These are phyloP conservation scores for Ornithorhynchus anatinus DNA, from an alignment of 2,113 vertebrate species.

Conservation along the genomic window DNA sequence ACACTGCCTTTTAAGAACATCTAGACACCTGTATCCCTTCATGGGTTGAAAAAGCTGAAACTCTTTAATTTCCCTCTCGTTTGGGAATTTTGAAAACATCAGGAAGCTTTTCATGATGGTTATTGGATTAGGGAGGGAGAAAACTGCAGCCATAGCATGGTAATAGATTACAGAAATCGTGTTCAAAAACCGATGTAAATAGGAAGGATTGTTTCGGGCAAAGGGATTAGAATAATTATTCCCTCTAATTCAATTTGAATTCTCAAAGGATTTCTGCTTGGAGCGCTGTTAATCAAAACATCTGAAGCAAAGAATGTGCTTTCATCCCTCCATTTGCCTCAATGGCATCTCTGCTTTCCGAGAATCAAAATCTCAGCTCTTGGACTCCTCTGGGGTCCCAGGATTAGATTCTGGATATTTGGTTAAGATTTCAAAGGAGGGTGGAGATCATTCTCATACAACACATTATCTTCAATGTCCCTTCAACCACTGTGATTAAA, in stretches of 20 bases:
- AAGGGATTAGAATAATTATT: constrained; percentile 31
- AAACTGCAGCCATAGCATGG: neutral
- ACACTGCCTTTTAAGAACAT: neutral
- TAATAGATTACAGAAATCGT: constrained; percentile 35
- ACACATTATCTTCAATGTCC: neutral
- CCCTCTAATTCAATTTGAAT: constrained; percentile 46
- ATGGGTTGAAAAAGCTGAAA: neutral
- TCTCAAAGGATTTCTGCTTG: constrained; percentile 19
- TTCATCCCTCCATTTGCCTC: constrained; percentile 28
- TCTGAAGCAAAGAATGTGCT: constrained; percentile 9
- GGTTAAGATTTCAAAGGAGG: constrained; percentile 4
- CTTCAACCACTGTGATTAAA: neutral
- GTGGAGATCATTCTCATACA: neutral
- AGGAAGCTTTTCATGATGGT: constrained; percentile 1
- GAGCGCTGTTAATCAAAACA: constrained; percentile 24
- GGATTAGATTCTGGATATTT: neutral
- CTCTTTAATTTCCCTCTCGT: neutral
- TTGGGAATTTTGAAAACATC: constrained; percentile 3
- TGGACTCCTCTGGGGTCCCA: neutral
- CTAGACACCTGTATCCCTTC: no score
- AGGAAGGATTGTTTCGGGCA: constrained; percentile 32
- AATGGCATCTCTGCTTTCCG: neutral
- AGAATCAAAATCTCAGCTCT: neutral
- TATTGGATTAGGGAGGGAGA: constrained; percentile 21
- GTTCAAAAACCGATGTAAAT: constrained; percentile 36